Conservation (phyloP, 2,113 vertebrate genomes). For the human (Homo sapiens) region GRCh38 chr9:29679501-29680000, state of each 20-base stretch:
- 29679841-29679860: background rate
- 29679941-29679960: background rate
- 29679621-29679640: background rate
- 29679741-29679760: background rate
- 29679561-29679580: conserved; percentile 56
- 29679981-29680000: background rate
- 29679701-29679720: background rate
- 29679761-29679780: background rate
- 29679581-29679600: conserved; percentile 52
- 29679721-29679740: background rate
- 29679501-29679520: background rate
- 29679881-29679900: background rate
- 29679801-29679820: background rate
- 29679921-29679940: background rate
- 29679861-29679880: background rate
- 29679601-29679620: background rate
- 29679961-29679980: background rate
- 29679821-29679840: background rate
- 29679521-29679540: conserved; percentile 13
- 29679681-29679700: background rate
- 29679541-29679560: conserved; percentile 55
- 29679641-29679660: background rate
- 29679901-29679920: background rate
- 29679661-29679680: background rate
- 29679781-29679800: background rate